These are phyloP conservation scores for Meghimatium bilineatum DNA, from an alignment of 2,888 invertebrate species.

Conservation along the genomic window DNA sequence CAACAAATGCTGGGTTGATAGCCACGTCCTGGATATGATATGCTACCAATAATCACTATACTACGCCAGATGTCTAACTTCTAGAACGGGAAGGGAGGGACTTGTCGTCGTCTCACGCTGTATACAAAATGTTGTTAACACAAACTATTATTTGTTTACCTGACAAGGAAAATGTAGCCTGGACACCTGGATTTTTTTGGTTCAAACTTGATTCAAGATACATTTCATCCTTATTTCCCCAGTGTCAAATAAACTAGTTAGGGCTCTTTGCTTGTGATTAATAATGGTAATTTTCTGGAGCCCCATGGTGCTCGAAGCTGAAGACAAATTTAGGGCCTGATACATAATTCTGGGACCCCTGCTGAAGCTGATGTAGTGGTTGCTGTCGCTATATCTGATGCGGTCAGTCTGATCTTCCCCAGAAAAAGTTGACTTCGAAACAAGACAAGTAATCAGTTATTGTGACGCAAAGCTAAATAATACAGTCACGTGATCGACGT, in stretches of 20 bases:
- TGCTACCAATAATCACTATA: too few species aligned
- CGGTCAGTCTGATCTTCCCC: not conserved
- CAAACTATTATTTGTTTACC: too few species aligned
- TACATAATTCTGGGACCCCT: not conserved
- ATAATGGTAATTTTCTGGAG: not conserved
- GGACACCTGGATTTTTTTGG: too few species aligned
- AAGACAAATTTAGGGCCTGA: not conserved
- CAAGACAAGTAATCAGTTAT: slow-evolving; percentile 14
- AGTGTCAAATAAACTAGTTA: not conserved
- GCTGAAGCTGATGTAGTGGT: not conserved
- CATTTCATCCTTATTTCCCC: not conserved
- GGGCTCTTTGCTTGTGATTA: not conserved
- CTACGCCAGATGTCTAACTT: too few species aligned
- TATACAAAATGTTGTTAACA: too few species aligned
- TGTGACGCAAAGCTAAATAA: not conserved
- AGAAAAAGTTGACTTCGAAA: not conserved
- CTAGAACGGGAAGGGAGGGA: too few species aligned
- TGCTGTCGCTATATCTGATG: not conserved
- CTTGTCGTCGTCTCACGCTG: too few species aligned
- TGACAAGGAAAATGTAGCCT: too few species aligned
- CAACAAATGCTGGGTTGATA: too few species aligned
- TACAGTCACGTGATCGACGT: not conserved
- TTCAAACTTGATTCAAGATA: not conserved
- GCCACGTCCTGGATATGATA: too few species aligned
- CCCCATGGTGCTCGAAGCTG: not conserved